A percentile compares a stretch with the other conserved stretches of the same genome.
Conservation (phyloP, 2,113 vertebrate genomes). For the Hystrix cristata region DNA sequence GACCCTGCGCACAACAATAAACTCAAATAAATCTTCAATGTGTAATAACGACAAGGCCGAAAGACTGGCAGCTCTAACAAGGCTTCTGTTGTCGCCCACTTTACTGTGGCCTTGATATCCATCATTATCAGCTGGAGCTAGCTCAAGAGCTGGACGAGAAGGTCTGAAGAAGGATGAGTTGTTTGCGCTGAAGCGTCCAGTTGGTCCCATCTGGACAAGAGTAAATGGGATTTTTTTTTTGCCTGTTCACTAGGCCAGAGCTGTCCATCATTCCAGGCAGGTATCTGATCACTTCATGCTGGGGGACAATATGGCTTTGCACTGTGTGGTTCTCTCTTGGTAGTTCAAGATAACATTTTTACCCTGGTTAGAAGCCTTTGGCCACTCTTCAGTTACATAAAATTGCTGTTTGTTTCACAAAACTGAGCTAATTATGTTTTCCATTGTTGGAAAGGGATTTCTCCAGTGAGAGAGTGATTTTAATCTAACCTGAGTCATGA, state of each 20-base stretch:
- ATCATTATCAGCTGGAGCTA: constrained; percentile 94
- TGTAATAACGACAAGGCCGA: constrained; percentile 95
- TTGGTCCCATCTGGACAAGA: constrained; percentile 95
- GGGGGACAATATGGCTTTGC: constrained; percentile 91
- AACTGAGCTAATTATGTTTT: constrained; percentile 47
- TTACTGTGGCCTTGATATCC: constrained; percentile 93
- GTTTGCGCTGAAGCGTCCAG: constrained; percentile 94
- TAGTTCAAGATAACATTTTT: constrained; percentile 85
- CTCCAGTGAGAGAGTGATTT: constrained; percentile 34
- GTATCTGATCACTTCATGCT: constrained; percentile 91
- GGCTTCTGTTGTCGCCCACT: constrained; percentile 94
- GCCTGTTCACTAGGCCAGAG: constrained; percentile 89
- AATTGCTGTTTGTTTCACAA: constrained; percentile 57
- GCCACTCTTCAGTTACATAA: constrained; percentile 75
- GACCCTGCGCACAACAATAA: constrained; percentile 92
- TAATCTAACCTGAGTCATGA: neutral
- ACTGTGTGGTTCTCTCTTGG: constrained; percentile 84
- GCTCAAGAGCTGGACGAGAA: constrained; percentile 92
- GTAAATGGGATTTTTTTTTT: constrained; percentile 94
- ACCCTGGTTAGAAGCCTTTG: constrained; percentile 78
- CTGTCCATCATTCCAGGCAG: constrained; percentile 93
- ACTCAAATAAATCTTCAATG: constrained; percentile 96
- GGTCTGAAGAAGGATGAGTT: constrained; percentile 95
- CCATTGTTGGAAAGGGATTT: constrained; percentile 16
- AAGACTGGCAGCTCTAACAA: constrained; percentile 97